These are phyloP conservation scores for Forbesichthys agassizii DNA, from an alignment of 2,113 vertebrate genomes.

Conservation along the genomic window DNA sequence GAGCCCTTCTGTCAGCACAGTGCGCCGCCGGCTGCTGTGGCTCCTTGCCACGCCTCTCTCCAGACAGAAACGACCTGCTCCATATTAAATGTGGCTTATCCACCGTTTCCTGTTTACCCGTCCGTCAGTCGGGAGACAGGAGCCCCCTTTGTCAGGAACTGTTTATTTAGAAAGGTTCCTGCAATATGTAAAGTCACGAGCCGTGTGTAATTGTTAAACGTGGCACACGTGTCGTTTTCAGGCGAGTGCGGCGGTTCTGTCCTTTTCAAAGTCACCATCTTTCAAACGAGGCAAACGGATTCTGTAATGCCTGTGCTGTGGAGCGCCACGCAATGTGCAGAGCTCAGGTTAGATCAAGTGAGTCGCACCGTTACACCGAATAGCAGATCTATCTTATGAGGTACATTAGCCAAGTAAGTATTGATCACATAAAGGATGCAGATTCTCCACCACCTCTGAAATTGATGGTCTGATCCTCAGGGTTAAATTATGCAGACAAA, in stretches of 20 bases:
- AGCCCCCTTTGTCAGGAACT: constrained; percentile 43
- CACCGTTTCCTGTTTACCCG: constrained; percentile 74
- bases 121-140: constrained; percentile 41
- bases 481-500: constrained; percentile 20
- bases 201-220: constrained; percentile 31
- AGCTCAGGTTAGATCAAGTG: constrained; percentile 36
- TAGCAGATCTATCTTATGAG: constrained; percentile 26
- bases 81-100: constrained; percentile 52
- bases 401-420: constrained; percentile 16
- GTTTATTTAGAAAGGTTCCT: constrained; percentile 53
- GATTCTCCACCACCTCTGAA: constrained; percentile 2
- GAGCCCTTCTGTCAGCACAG: constrained; percentile 63
- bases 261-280: constrained; percentile 30
- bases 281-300: constrained; percentile 31
- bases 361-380: constrained; percentile 38
- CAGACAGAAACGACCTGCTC: constrained; percentile 31
- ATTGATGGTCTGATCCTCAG: constrained; percentile 30
- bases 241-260: background rate
- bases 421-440: constrained; percentile 30
- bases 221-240: constrained; percentile 18
- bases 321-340: constrained; percentile 29
- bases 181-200: constrained; percentile 39
- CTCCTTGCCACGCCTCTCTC: constrained; percentile 16
- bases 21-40: constrained; percentile 13
- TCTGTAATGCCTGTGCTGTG: constrained; percentile 14